A percentile compares a stretch with the other conserved stretches of the same genome.
Evolutionary conservation across 2,888 invertebrate species (phyloP).

Genomic region (Drosophila dives): DNA sequence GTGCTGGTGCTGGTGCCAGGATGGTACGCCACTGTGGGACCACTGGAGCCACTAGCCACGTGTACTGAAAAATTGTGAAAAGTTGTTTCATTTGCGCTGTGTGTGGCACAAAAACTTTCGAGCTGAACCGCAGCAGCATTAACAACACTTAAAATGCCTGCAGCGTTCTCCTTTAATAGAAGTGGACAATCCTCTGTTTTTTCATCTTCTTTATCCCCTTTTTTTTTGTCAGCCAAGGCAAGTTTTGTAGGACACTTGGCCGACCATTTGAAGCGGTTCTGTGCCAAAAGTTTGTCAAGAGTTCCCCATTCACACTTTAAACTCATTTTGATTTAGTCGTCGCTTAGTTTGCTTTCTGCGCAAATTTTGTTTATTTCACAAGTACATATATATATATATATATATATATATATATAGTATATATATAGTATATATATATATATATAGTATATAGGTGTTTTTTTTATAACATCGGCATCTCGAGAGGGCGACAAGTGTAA

Average conservation of each 20-base stretch:
- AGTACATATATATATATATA: constrained; percentile 16
- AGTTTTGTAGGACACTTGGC: constrained; percentile 56
- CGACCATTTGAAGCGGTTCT: constrained; percentile 56
- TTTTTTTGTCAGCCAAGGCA: constrained; percentile 26
- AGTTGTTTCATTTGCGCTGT: constrained; percentile 75
- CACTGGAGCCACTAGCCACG: constrained; percentile 49
- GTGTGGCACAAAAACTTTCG: constrained; percentile 59
- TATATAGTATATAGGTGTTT: constrained; percentile 12
- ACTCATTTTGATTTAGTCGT: constrained; percentile 73
- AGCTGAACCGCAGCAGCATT: constrained; percentile 70
- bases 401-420: background rate
- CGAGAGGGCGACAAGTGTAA: constrained; percentile 64
- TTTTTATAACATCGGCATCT: constrained; percentile 14
- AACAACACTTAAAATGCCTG: constrained; percentile 79
- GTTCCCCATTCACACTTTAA: constrained; percentile 46
- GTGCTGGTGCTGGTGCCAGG: constrained; percentile 1
- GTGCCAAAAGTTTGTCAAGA: constrained; percentile 60
- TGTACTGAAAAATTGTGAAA: constrained; percentile 61
- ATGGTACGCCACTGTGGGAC: constrained; percentile 38
- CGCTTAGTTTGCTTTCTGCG: constrained; percentile 60
- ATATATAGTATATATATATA: constrained; percentile 1
- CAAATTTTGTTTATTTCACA: constrained; percentile 50
- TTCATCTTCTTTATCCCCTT: constrained; percentile 33
- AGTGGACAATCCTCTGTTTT: constrained; percentile 68
- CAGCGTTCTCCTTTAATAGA: constrained; percentile 76